A percentile compares a stretch with the other conserved stretches of the same genome.
Conservation (phyloP, 2,888 invertebrate species). For the Myopa tessellatipennis region DNA sequence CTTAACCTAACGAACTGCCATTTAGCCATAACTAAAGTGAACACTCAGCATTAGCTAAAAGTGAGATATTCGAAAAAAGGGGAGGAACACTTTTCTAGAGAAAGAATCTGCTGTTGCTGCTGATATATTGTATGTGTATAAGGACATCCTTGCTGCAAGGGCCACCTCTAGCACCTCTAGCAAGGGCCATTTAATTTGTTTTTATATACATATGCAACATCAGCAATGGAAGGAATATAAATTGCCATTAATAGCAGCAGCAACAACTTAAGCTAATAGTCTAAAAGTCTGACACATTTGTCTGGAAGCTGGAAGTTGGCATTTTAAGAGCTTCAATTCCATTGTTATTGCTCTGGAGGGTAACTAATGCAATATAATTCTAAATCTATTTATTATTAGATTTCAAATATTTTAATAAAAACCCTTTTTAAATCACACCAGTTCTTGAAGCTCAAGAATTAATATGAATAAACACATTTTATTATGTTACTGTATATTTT, state of each 20-base stretch:
- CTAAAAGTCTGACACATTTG: not conserved
- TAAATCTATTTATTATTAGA: too few species aligned
- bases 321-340: too few species aligned
- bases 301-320: not conserved
- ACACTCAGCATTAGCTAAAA: not conserved
- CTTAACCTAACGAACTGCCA: too few species aligned
- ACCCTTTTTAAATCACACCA: too few species aligned
- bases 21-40: too few species aligned
- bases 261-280: not conserved
- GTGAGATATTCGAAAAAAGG: not conserved
- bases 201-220: constrained; percentile 29
- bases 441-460: too few species aligned
- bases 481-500: not conserved
- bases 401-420: too few species aligned
- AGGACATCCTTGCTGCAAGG: not conserved
- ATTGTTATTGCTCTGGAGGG: too few species aligned
- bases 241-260: constrained; percentile 45
- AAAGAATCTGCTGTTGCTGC: not conserved
- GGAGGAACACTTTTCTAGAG: too few species aligned
- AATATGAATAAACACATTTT: too few species aligned
- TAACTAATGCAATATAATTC: too few species aligned
- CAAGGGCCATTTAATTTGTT: constrained; percentile 24
- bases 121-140: not conserved
- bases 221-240: constrained; percentile 40
- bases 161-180: not conserved